Percentiles rank a stretch among this genome's conserved stretches.
phyloP scores from a whole-genome alignment of 2,888 invertebrate species.

The Lasioglossum leucozonium region DNA sequence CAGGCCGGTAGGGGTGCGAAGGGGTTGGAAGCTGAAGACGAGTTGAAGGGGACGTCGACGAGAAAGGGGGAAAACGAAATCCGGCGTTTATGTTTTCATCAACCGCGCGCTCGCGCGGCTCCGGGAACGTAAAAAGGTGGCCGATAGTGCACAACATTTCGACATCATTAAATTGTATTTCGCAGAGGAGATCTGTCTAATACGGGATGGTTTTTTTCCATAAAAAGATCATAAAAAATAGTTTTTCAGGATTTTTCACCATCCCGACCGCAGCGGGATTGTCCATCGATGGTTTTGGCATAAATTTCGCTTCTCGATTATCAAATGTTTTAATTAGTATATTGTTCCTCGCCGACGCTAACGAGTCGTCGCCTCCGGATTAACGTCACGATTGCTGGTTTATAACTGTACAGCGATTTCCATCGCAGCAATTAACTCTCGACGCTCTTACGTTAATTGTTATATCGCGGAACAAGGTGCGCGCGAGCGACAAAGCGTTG shows the following conservation, averaged over 20 bases:
- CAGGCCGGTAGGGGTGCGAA: background rate
- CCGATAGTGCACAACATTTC: background rate
- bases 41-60: constrained; percentile 29
- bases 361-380: background rate
- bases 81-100: constrained; percentile 27
- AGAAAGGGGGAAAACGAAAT: constrained; percentile 14
- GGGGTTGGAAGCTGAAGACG: constrained; percentile 1
- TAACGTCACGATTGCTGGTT: background rate
- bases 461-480: no score
- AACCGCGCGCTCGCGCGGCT: constrained; percentile 1
- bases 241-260: no score
- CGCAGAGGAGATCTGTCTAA: background rate
- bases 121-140: background rate
- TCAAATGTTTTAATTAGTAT: background rate
- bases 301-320: background rate
- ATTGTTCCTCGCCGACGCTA: background rate
- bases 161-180: background rate
- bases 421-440: background rate
- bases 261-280: no score
- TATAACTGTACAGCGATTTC: background rate
- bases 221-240: no score
- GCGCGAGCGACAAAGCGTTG: background rate
- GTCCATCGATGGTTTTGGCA: no score
- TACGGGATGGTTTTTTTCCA: background rate
- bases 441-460: constrained; percentile 3